A percentile compares a stretch with the other conserved stretches of the same genome.
These are phyloP conservation scores for Hafferia zeledoni DNA, from an alignment of 2,797 vertebrate species.

Conservation along the genomic window DNA sequence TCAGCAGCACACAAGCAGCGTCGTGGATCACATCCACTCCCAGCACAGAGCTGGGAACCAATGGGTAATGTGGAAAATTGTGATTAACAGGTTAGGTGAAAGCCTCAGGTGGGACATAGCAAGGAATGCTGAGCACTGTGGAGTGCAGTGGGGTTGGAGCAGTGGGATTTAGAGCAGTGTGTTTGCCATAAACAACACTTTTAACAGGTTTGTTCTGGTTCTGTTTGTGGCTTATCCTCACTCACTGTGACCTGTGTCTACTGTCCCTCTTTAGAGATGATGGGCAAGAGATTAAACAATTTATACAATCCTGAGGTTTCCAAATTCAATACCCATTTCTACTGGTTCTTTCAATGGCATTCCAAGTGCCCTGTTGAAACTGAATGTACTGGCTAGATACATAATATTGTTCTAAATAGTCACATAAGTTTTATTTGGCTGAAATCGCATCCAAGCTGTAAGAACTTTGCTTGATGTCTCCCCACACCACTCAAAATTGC, in stretches of 20 bases:
- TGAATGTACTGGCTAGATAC: neutral
- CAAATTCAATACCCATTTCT: neutral
- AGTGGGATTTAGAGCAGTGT: neutral
- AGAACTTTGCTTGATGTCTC: neutral
- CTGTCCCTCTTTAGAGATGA: neutral
- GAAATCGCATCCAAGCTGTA: neutral
- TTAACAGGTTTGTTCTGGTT: neutral
- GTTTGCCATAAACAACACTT: neutral
- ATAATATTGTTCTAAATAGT: neutral
- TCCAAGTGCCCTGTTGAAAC: neutral
- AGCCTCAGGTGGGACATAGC: neutral
- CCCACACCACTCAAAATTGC: neutral
- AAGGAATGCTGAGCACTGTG: neutral
- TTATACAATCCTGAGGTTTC: neutral
- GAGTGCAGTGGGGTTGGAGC: neutral
- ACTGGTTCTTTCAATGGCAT: neutral
- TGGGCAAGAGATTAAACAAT: neutral
- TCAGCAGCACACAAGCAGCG: neutral
- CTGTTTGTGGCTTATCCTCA: neutral
- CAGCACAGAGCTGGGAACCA: neutral
- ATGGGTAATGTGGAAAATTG: neutral
- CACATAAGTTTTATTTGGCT: neutral
- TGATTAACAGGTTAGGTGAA: neutral
- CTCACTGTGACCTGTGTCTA: accelerated
- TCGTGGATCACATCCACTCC: neutral